These are phyloP conservation scores for Rhizomys pruinosus DNA, from an alignment of 2,113 vertebrate genomes.

Conservation along the genomic window DNA sequence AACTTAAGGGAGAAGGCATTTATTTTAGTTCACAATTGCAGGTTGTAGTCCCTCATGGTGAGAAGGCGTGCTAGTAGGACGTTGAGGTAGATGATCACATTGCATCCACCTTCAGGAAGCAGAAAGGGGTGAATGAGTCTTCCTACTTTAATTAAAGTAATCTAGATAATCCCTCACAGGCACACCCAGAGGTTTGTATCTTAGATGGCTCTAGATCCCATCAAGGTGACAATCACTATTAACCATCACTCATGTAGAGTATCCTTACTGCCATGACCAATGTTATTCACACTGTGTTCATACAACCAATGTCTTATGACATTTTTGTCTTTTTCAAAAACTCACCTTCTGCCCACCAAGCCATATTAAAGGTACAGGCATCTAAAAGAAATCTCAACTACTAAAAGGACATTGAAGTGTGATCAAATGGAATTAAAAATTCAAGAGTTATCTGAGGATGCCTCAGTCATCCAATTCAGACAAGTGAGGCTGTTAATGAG, in stretches of 20 bases:
- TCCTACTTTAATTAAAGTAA: no score
- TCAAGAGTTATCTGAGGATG: not conserved
- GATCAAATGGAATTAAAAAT: not conserved
- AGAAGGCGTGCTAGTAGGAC: not conserved
- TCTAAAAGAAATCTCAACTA: not conserved
- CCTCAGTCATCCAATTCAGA: not conserved
- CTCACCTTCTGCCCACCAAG: not conserved
- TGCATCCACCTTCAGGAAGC: not conserved
- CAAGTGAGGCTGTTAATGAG: not conserved
- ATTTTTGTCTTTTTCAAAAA: not conserved
- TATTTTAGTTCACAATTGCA: not conserved
- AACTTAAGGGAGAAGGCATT: not conserved
- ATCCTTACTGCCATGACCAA: not conserved
- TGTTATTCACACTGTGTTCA: not conserved
- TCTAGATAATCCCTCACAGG: not conserved
- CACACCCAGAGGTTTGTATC: no score
- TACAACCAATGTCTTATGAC: not conserved
- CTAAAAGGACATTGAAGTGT: not conserved
- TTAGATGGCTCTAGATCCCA: not conserved
- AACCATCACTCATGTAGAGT: not conserved
- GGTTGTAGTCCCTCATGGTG: not conserved
- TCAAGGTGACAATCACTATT: not conserved
- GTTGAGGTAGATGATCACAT: no score
- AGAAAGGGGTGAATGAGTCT: not conserved
- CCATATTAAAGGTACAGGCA: not conserved